Evolutionary conservation across 1,140 invertebrate species (phyloP).

Genomic region (Hyles vespertilio): DNA sequence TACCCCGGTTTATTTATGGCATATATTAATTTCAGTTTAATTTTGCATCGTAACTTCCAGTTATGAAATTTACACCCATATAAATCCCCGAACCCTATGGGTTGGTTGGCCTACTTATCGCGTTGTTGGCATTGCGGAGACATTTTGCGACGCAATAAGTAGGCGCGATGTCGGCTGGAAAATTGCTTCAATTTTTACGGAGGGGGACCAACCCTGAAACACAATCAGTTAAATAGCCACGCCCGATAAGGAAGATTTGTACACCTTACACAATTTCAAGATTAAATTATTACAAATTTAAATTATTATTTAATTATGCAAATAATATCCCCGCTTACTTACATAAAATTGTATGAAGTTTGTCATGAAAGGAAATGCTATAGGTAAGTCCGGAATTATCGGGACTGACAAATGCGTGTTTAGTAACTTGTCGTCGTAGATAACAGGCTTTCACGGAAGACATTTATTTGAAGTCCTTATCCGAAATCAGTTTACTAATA

Average conservation of each 20-base stretch:
- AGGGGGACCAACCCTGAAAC: slow-evolving; percentile 32
- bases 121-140: slow-evolving; percentile 33
- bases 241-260: too few relatives aligned
- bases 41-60: slow-evolving; percentile 17
- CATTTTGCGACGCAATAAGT: slow-evolving; percentile 58
- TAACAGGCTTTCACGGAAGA: too few relatives aligned
- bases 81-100: slow-evolving; percentile 34
- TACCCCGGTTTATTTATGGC: slow-evolving; percentile 6
- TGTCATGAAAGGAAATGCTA: too few relatives aligned
- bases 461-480: too few relatives aligned
- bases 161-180: slow-evolving; percentile 55
- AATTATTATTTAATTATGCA: too few relatives aligned
- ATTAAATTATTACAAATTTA: background rate
- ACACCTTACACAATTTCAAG: background rate
- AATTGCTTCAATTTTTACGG: slow-evolving; percentile 63
- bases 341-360: too few relatives aligned
- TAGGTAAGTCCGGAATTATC: too few relatives aligned
- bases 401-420: too few relatives aligned
- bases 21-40: slow-evolving; percentile 26
- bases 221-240: slow-evolving; percentile 42
- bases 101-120: slow-evolving; percentile 45
- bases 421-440: too few relatives aligned
- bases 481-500: too few relatives aligned
- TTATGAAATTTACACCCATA: slow-evolving; percentile 43
- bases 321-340: too few relatives aligned